Percentiles rank a stretch among this genome's conserved stretches.
Evolutionary conservation across 2,797 vertebrate genomes (phyloP).

Genomic region (Epinephelus awoara): DNA sequence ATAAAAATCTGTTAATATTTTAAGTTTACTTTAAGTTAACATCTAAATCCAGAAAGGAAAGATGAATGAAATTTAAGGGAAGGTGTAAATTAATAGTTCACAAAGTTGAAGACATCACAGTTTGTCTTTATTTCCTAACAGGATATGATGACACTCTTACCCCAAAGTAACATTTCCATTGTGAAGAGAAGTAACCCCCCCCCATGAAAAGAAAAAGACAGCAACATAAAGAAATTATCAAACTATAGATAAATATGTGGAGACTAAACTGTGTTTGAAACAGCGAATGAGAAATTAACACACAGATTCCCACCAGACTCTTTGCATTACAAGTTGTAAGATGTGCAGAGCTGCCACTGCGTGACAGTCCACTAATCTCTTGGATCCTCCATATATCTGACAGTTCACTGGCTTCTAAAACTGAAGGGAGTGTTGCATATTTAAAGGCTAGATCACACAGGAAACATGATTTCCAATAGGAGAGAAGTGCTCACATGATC

Average conservation of each 20-base stretch:
- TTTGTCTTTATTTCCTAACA: conserved; percentile 74
- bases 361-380: background rate
- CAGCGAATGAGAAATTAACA: conserved; percentile 1
- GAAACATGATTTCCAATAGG: conserved; percentile 59
- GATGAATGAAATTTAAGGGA: background rate
- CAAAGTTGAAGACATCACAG: conserved; percentile 28
- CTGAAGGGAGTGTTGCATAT: conserved; percentile 68
- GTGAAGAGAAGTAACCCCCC: conserved; percentile 35
- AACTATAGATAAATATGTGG: conserved; percentile 62
- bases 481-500: conserved; percentile 62
- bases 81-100: conserved; percentile 5
- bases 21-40: background rate
- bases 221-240: conserved; percentile 53
- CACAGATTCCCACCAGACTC: conserved; percentile 7
- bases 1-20: background rate
- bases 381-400: conserved; percentile 14
- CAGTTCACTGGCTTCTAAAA: conserved; percentile 36
- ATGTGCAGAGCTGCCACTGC: conserved; percentile 8
- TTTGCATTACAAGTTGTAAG: background rate
- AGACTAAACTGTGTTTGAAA: conserved; percentile 34
- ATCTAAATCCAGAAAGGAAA: background rate
- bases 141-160: conserved; percentile 51
- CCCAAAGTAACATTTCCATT: conserved; percentile 57
- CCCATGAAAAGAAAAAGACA: conserved; percentile 37
- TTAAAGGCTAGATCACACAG: conserved; percentile 56